Evolutionary conservation across 2,888 invertebrate species (phyloP).

Genomic region (Dasysyrphus tricinctus): DNA sequence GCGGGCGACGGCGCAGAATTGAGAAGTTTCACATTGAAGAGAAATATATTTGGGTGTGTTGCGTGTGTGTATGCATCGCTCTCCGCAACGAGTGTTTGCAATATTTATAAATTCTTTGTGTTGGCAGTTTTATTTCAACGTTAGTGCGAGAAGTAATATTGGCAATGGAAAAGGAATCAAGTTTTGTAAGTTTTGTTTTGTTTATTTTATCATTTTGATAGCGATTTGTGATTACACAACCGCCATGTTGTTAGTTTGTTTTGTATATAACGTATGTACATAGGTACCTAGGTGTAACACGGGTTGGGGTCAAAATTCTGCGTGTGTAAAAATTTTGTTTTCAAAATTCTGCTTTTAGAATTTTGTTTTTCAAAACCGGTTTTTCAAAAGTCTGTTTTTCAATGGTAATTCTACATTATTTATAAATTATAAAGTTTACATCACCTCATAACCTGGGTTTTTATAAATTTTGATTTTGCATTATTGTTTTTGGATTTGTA

Average conservation of each 20-base stretch:
- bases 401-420: no score
- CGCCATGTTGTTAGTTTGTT: constrained; percentile 21
- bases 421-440: no score
- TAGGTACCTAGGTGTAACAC: no score
- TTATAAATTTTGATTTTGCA: no score
- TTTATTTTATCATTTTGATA: background rate
- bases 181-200: constrained; percentile 41
- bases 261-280: no score
- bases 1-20: constrained; percentile 64
- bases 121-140: constrained; percentile 54
- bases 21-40: constrained; percentile 40
- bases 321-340: no score
- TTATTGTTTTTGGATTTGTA: no score
- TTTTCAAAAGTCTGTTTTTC: no score
- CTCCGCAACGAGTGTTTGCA: constrained; percentile 63
- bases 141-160: background rate
- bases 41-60: constrained; percentile 25
- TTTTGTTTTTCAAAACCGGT: no score
- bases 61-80: constrained; percentile 15
- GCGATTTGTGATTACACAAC: background rate
- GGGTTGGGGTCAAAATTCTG: no score
- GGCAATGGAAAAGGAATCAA: constrained; percentile 26
- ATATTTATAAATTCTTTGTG: constrained; percentile 10
- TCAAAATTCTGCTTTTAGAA: no score
- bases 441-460: no score